A percentile compares a stretch with the other conserved stretches of the same genome.
Evolutionary conservation across 2,797 vertebrate species (phyloP).

Genomic region (Clarias fuscus): DNA sequence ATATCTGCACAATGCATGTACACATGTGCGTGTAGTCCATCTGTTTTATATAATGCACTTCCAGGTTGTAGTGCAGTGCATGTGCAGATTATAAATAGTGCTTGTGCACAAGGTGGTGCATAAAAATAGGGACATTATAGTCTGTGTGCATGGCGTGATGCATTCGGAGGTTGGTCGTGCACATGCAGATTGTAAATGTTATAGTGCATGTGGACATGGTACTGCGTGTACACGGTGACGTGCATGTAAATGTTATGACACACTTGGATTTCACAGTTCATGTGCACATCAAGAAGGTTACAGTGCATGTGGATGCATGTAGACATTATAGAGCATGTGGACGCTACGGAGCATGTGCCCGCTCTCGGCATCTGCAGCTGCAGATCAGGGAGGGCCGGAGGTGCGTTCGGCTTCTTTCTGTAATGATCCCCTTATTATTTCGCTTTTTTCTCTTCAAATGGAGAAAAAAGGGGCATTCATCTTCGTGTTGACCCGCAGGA

Average conservation of each 20-base stretch:
- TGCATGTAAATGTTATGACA: not conserved
- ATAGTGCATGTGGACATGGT: not conserved
- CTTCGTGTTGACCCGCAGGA: constrained; percentile 74
- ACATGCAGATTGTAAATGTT: not conserved
- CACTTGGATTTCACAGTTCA: not conserved
- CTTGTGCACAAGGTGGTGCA: not conserved
- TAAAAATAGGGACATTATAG: not conserved
- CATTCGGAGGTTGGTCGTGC: not conserved
- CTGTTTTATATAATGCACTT: too few species aligned
- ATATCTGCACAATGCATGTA: not conserved
- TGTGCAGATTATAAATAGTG: not conserved
- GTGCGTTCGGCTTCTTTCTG: constrained; percentile 60
- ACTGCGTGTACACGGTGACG: not conserved
- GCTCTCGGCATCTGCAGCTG: constrained; percentile 61
- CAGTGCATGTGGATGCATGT: not conserved
- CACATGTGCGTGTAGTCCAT: too few species aligned
- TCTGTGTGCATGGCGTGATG: not conserved
- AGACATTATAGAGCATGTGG: not conserved
- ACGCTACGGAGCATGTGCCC: constrained; percentile 55
- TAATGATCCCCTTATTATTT: constrained; percentile 74
- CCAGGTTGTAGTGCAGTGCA: not conserved
- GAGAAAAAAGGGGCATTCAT: constrained; percentile 67
- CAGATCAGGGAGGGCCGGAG: constrained; percentile 61
- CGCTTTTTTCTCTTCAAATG: constrained; percentile 65
- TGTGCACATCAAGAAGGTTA: not conserved